These are phyloP conservation scores for Platalea minor DNA, from an alignment of 2,797 vertebrate species.

Conservation along the genomic window DNA sequence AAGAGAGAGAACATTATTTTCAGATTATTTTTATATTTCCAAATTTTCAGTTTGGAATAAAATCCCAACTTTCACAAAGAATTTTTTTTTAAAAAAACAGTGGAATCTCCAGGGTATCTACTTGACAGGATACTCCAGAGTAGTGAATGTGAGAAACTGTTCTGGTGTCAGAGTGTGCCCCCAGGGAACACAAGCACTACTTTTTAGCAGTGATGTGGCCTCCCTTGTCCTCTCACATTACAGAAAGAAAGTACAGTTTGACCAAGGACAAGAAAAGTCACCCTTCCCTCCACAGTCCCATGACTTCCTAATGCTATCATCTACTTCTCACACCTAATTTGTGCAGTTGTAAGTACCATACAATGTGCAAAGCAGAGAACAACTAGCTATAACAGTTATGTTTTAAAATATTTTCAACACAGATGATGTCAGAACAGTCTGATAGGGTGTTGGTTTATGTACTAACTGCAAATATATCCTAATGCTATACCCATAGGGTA, in stretches of 20 bases:
- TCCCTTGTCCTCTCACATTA: not conserved
- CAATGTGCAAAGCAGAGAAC: not conserved
- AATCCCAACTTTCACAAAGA: not conserved
- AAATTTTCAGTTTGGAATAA: not conserved
- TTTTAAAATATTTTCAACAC: not conserved
- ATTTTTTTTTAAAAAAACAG: not conserved
- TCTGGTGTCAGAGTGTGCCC: not conserved
- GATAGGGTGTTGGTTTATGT: not conserved
- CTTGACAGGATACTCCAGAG: not conserved
- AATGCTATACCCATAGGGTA: not conserved
- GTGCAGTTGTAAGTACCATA: not conserved
- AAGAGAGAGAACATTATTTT: not conserved
- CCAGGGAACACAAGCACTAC: not conserved
- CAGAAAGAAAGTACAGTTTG: not conserved
- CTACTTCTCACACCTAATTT: not conserved
- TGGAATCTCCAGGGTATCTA: not conserved
- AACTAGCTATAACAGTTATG: not conserved
- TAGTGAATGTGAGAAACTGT: not conserved
- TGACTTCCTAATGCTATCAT: not conserved
- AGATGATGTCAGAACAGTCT: not conserved
- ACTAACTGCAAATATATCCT: not conserved
- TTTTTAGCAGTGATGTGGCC: not conserved
- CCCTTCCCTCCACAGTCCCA: not conserved
- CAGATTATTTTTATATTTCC: not conserved
- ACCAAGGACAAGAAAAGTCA: not conserved